Evolutionary conservation across 2,888 invertebrate species (phyloP).

Genomic region (Exocentrus adspersus): DNA sequence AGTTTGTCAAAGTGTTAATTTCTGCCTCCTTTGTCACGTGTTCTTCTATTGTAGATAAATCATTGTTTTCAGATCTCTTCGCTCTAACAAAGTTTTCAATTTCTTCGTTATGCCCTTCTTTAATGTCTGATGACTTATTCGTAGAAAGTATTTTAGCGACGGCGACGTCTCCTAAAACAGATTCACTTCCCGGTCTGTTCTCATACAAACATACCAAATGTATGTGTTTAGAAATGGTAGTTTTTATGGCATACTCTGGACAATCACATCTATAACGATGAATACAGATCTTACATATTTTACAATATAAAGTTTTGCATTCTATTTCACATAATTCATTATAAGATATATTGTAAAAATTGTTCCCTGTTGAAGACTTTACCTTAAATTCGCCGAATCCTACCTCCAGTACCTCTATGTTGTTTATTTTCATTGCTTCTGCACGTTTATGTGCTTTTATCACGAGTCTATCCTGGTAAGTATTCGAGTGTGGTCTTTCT

Average conservation of each 20-base stretch:
- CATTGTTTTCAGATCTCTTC: background rate
- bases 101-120: background rate
- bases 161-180: background rate
- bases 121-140: background rate
- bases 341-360: conserved; percentile 18
- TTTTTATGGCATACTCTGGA: conserved; percentile 32
- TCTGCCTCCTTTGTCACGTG: background rate
- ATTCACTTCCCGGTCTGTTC: background rate
- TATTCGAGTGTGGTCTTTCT: conserved; percentile 7
- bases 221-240: conserved; percentile 32
- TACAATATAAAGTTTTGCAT: background rate
- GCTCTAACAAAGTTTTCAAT: background rate
- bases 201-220: conserved; percentile 9
- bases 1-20: background rate
- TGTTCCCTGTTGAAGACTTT: conserved; percentile 30
- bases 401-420: background rate
- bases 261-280: conserved; percentile 37
- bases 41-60: background rate
- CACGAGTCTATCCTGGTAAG: conserved; percentile 27
- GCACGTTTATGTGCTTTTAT: conserved; percentile 28
- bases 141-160: background rate
- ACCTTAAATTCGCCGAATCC: conserved; percentile 35
- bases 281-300: conserved; percentile 33
- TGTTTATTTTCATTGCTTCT: conserved; percentile 19
- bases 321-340: conserved; percentile 30